phyloP scores from a whole-genome alignment of 2,797 vertebrate species.

The Coluber constrictor region DNA sequence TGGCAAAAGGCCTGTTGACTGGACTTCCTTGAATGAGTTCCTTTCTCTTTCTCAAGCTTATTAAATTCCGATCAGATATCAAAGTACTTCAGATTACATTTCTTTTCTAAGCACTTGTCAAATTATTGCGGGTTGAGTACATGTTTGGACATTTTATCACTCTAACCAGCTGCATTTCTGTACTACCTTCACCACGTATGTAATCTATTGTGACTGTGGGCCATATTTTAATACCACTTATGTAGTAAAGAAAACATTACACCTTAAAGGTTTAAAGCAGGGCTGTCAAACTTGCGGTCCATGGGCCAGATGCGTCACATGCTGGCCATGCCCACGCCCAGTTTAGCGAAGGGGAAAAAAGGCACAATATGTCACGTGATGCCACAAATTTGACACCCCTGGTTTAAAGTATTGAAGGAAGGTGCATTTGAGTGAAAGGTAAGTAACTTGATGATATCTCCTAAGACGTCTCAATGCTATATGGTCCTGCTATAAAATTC shows the following conservation, averaged over 20 bases:
- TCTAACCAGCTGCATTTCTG: slow-evolving; percentile 60
- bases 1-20: slow-evolving; percentile 6
- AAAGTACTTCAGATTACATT: slow-evolving; percentile 61
- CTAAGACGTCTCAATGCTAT: background rate
- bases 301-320: too few relatives aligned
- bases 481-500: background rate
- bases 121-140: slow-evolving; percentile 56
- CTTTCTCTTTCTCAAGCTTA: slow-evolving; percentile 52
- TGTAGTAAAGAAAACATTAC: slow-evolving; percentile 15
- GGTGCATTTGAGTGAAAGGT: background rate
- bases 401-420: background rate
- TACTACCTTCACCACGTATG: slow-evolving; percentile 55
- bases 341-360: too few relatives aligned
- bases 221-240: slow-evolving; percentile 7
- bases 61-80: slow-evolving; percentile 47
- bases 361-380: too few relatives aligned
- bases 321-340: too few relatives aligned
- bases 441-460: background rate
- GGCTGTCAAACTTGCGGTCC: too few relatives aligned
- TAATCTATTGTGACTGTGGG: slow-evolving; percentile 43
- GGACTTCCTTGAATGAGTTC: slow-evolving; percentile 21
- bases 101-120: slow-evolving; percentile 67
- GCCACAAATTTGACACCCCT: too few relatives aligned
- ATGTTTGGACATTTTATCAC: slow-evolving; percentile 51
- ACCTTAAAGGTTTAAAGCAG: background rate